phyloP scores from a whole-genome alignment of 2,888 invertebrate species.

The Theodoxus fluviatilis region DNA sequence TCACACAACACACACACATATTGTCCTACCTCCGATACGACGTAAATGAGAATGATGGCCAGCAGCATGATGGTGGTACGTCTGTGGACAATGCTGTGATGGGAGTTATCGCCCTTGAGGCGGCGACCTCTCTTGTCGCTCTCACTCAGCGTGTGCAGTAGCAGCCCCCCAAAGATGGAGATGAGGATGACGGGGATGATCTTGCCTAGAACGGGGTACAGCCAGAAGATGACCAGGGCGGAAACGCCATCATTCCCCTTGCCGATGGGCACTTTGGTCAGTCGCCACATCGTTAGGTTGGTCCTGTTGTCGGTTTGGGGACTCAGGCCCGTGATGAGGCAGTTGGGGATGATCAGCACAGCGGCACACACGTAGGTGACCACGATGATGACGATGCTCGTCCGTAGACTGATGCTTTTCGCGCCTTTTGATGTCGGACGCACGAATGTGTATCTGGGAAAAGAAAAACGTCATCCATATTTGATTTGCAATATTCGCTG shows the following conservation, averaged over 20 bases:
- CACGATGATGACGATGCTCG: slow-evolving; percentile 72
- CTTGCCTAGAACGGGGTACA: slow-evolving; percentile 91
- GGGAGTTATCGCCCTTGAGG: slow-evolving; percentile 43
- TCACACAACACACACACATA: too few species aligned
- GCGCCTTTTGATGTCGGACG: slow-evolving; percentile 26
- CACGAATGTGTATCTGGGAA: slow-evolving; percentile 22
- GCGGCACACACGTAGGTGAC: slow-evolving; percentile 44
- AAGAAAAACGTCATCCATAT: too few species aligned
- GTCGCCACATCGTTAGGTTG: slow-evolving; percentile 39
- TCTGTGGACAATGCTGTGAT: slow-evolving; percentile 63
- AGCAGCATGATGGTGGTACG: slow-evolving; percentile 89
- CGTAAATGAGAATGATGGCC: slow-evolving; percentile 76
- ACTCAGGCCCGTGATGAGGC: slow-evolving; percentile 39
- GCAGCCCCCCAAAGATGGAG: slow-evolving; percentile 72
- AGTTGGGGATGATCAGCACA: slow-evolving; percentile 50
- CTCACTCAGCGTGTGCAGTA: slow-evolving; percentile 63
- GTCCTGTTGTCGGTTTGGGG: slow-evolving; percentile 24
- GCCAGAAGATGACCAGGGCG: slow-evolving; percentile 72
- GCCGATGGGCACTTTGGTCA: slow-evolving; percentile 34
- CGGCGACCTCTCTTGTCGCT: slow-evolving; percentile 43
- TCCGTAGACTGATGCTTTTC: slow-evolving; percentile 27
- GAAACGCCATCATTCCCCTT: slow-evolving; percentile 28
- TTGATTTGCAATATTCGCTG: too few species aligned
- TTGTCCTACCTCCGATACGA: slow-evolving; percentile 88
- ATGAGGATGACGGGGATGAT: slow-evolving; percentile 87